Evolutionary conservation across 2,113 vertebrate species (phyloP).

Genomic region (Jacana jacana): DNA sequence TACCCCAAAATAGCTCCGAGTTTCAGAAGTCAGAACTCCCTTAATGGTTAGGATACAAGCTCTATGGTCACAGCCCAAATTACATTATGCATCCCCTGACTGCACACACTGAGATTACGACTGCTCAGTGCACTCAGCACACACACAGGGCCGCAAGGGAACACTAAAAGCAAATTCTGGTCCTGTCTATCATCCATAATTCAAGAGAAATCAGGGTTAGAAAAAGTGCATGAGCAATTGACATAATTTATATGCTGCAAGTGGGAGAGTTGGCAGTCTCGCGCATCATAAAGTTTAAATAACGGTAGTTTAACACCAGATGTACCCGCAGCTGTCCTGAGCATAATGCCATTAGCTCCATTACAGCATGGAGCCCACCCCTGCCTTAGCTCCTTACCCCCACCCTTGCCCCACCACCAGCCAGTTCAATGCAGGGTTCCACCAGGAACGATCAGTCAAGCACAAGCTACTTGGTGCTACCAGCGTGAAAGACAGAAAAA

Average conservation of each 20-base stretch:
- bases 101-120: conserved; percentile 75
- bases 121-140: conserved; percentile 67
- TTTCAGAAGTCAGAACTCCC: neutral
- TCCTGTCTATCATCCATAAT: conserved; percentile 89
- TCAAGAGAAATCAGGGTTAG: conserved; percentile 88
- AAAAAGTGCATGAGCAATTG: conserved; percentile 81
- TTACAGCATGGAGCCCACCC: conserved; percentile 64
- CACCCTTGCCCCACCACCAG: conserved; percentile 9
- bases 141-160: conserved; percentile 74
- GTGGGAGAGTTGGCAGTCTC: conserved; percentile 72
- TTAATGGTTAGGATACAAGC: neutral
- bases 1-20: neutral
- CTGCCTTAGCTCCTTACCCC: conserved; percentile 13
- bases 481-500: neutral
- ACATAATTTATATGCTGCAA: conserved; percentile 78
- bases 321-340: conserved; percentile 75
- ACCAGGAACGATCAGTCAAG: neutral
- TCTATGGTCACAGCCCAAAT: conserved; percentile 53
- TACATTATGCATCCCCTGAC: conserved; percentile 57
- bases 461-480: neutral
- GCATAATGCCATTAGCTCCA: conserved; percentile 81
- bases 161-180: conserved; percentile 84
- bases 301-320: conserved; percentile 74
- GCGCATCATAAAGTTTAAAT: conserved; percentile 87
- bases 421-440: neutral